phyloP scores from a whole-genome alignment of 2,888 invertebrate species.

The Hoplodrina blanda region DNA sequence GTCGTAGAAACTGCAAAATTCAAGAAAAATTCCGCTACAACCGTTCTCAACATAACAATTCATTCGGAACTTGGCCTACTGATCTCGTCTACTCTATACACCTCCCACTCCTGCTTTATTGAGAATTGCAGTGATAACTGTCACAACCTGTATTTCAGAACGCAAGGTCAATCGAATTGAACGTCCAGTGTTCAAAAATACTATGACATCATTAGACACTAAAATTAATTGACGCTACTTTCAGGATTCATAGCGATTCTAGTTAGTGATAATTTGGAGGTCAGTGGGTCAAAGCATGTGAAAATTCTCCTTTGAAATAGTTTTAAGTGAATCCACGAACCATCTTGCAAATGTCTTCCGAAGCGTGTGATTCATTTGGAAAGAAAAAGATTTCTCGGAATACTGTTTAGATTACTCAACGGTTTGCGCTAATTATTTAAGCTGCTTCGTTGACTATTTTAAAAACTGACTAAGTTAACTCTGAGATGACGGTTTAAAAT shows the following conservation, averaged over 20 bases:
- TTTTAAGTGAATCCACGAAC: constrained; percentile 7
- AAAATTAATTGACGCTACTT: constrained; percentile 59
- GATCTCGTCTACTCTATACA: constrained; percentile 60
- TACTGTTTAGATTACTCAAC: constrained; percentile 49
- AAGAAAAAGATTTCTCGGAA: constrained; percentile 38
- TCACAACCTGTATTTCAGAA: constrained; percentile 70
- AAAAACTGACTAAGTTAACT: constrained; percentile 29
- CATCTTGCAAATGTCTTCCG: background rate
- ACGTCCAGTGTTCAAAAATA: constrained; percentile 55
- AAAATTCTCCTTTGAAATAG: constrained; percentile 11
- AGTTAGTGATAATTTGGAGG: constrained; percentile 31
- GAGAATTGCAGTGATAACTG: constrained; percentile 73
- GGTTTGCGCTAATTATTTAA: constrained; percentile 27
- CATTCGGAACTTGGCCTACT: constrained; percentile 38
- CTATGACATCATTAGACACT: constrained; percentile 72
- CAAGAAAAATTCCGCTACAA: background rate
- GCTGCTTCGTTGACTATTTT: constrained; percentile 16
- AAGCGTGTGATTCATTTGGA: constrained; percentile 44
- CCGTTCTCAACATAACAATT: background rate
- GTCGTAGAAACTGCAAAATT: background rate
- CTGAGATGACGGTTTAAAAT: background rate
- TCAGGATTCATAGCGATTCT: constrained; percentile 44
- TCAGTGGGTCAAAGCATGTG: constrained; percentile 38
- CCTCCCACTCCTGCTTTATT: constrained; percentile 74
- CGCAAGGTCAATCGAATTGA: constrained; percentile 77